Evolutionary conservation across 2,888 invertebrate genomes (phyloP), one percentile per base, ranked within the genome.

Genomic region (Morinoia aosen): DNA sequence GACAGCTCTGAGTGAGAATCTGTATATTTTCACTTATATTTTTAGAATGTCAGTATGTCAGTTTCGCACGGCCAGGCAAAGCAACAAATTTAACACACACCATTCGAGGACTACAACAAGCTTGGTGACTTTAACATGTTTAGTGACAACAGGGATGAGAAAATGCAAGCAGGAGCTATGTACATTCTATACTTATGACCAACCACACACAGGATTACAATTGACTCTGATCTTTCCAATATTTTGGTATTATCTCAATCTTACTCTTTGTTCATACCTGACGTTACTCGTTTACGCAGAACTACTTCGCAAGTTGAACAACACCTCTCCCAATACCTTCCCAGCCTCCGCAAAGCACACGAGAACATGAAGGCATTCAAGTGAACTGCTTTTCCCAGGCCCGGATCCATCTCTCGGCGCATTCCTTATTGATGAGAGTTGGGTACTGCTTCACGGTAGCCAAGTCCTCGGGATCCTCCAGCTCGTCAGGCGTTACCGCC

Each of bases 361-460:
- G 76, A 76, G 25, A 33, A 76, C 76, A 25, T 10, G 33, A 19
- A 16, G 76, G 25, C 76, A 76, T 2, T 76, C 25, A 76, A 76
- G 76, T 76, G 25, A 90, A 90, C 90, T 90, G 40, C 40, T 48
- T 90, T 0, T 93, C 93, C 93, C 93, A 93, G 48, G 93, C 93
- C 56, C 57, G 33, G 57, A 57, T 57, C 93, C 93, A 93, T 57
- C 93, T 56, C n/a, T 57, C 7, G 0, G 12, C 8, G 25, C 93
- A 39, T 8, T 93, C 93, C 33, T 48, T 56, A 33, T 16, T 57
- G n/a, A 93, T 56, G 57, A 93, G 57, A 11, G 33, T 12, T 0
- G 10, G 14, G 57, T 93, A 14, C 11, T 19, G 93, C 93, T 93
- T 93, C 8, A 93, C 93, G 12, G 12, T n/a, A n/a, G 57, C 93